Conservation (phyloP, 1,140 invertebrate species). For the Arion vulgaris region DNA sequence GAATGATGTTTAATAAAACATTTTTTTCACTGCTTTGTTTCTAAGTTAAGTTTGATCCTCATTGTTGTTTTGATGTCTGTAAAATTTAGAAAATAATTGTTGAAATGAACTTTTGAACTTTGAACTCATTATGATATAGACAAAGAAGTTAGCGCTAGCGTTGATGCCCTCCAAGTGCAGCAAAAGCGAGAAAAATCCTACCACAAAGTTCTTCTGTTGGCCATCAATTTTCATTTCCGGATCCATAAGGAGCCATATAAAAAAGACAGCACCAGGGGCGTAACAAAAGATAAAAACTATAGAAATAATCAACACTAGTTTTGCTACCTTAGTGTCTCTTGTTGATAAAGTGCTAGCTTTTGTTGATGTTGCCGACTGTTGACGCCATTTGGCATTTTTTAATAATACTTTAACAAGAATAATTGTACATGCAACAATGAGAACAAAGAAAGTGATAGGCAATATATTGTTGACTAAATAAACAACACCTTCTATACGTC, state of each 20-base stretch:
- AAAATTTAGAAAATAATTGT: neutral
- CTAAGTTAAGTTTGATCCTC: too few relatives aligned
- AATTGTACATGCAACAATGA: neutral
- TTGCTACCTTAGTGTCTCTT: neutral
- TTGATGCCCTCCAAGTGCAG: neutral
- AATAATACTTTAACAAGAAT: neutral
- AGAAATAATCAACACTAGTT: neutral
- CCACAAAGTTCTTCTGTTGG: neutral
- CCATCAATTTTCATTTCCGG: neutral
- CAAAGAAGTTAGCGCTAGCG: neutral
- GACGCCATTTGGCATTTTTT: neutral
- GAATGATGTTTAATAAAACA: too few relatives aligned
- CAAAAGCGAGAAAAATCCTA: neutral
- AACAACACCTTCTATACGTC: neutral
- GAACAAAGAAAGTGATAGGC: neutral
- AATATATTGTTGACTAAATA: neutral
- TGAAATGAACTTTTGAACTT: neutral
- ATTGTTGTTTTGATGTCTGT: neutral
- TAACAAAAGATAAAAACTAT: slow-evolving; percentile 2
- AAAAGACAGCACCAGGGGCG: neutral
- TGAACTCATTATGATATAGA: neutral
- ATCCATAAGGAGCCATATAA: neutral
- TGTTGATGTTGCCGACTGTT: neutral
- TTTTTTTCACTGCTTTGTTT: too few relatives aligned
- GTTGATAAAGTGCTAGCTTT: neutral